Conservation (phyloP, 2,888 invertebrate species). For the Cerastoderma edule region DNA sequence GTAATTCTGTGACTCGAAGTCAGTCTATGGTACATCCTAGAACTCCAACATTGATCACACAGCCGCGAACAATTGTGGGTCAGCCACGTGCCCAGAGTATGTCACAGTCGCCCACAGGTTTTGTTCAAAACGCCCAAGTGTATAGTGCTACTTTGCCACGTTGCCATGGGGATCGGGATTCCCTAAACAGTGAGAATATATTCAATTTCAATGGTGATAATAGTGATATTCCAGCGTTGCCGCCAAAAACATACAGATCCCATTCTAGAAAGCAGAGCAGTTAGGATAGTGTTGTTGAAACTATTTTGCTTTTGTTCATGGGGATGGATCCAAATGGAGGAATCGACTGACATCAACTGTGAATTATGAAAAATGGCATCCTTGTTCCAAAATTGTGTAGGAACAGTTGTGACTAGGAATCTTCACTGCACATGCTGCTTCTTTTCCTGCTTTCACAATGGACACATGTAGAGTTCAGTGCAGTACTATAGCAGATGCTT, state of each 20-base stretch:
- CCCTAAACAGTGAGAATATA: slow-evolving; percentile 56
- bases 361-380: too few species aligned
- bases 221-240: slow-evolving; percentile 77
- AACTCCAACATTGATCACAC: slow-evolving; percentile 49
- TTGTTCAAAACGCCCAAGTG: slow-evolving; percentile 55
- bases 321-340: too few species aligned
- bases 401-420: too few species aligned
- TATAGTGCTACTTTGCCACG: slow-evolving; percentile 74
- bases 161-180: slow-evolving; percentile 69
- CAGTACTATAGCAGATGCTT: too few species aligned
- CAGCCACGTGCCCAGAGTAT: slow-evolving; percentile 66
- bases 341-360: too few species aligned
- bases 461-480: too few species aligned
- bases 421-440: too few species aligned
- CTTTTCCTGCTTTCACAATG: too few species aligned
- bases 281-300: slow-evolving; percentile 53
- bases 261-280: slow-evolving; percentile 76
- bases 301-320: too few species aligned
- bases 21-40: slow-evolving; percentile 45
- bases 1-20: slow-evolving; percentile 38
- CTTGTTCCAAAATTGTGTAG: too few species aligned
- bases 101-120: slow-evolving; percentile 65
- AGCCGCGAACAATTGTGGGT: slow-evolving; percentile 32
- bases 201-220: slow-evolving; percentile 74
- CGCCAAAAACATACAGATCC: slow-evolving; percentile 81